phyloP scores from a whole-genome alignment of 2,113 vertebrate species.

The human (Homo sapiens) region DNA sequence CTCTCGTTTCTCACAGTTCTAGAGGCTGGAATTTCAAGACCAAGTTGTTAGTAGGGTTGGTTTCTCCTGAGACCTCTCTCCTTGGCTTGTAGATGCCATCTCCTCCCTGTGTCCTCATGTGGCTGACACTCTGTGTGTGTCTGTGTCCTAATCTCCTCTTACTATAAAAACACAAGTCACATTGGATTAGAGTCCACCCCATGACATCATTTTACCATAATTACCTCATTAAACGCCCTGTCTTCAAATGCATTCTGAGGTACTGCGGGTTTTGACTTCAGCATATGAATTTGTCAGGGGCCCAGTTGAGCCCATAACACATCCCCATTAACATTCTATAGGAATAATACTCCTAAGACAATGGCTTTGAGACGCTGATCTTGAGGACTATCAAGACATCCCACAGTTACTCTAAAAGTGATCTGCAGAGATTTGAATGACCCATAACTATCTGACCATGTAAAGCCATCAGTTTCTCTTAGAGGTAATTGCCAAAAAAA shows the following conservation, averaged over 20 bases:
- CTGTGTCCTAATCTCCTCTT: not conserved
- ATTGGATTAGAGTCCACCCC: not conserved
- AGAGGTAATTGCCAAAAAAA: fast-evolving
- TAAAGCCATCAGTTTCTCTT: not conserved
- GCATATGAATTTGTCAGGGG: fast-evolving
- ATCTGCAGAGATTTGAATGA: fast-evolving
- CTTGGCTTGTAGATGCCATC: fast-evolving
- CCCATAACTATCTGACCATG: fast-evolving
- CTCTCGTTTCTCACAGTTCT: no score
- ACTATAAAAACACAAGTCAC: not conserved
- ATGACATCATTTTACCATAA: not conserved
- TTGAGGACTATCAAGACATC: fast-evolving
- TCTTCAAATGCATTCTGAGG: not conserved
- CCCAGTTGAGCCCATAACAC: fast-evolving
- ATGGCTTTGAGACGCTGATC: not conserved
- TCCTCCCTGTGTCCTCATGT: fast-evolving
- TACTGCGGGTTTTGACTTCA: fast-evolving
- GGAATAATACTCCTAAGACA: not conserved
- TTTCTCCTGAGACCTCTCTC: not conserved
- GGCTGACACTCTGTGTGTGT: fast-evolving
- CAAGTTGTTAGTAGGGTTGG: fast-evolving
- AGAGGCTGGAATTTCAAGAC: not conserved
- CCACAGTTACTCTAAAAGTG: no score
- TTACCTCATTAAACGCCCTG: not conserved
- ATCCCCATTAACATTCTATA: no score